A percentile compares a stretch with the other conserved stretches of the same genome.
Conservation (phyloP, 2,888 invertebrate species). For the Panorpa germanica region DNA sequence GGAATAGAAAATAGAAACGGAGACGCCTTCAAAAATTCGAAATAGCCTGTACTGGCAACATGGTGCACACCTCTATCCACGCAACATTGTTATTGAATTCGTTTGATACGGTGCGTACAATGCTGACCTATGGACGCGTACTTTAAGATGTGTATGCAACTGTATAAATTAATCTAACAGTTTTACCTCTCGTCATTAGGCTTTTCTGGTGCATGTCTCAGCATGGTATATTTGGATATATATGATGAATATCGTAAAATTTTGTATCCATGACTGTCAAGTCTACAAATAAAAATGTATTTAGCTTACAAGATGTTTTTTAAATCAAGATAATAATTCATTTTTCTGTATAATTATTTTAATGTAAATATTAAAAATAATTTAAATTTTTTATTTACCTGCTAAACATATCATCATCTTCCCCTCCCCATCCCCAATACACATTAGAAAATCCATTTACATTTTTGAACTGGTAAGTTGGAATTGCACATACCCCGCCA, state of each 20-base stretch:
- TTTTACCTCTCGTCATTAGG: conserved; percentile 74
- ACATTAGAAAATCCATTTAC: conserved; percentile 89
- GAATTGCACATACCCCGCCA: conserved; percentile 89
- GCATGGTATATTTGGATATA: conserved; percentile 91
- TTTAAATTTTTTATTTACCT: conserved; percentile 28
- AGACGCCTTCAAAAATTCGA: no score
- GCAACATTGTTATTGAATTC: no score
- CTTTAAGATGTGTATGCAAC: not conserved
- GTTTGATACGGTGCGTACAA: no score
- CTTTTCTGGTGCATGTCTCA: conserved; percentile 74
- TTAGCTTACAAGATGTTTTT: no score
- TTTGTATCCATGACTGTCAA: conserved; percentile 66
- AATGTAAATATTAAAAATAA: no score
- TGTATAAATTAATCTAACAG: not conserved
- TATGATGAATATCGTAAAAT: conserved; percentile 85
- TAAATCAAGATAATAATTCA: not conserved
- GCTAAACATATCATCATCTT: conserved; percentile 92
- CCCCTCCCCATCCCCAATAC: conserved; percentile 98
- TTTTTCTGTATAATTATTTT: conserved; percentile 2
- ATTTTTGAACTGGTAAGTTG: conserved; percentile 61
- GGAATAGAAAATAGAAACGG: no score
- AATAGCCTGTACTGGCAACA: no score
- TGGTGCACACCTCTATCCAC: no score
- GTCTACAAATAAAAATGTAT: no score
- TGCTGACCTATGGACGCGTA: no score